Evolutionary conservation across 2,888 invertebrate genomes (phyloP).

Genomic region (Meiosimyza platycephala): DNA sequence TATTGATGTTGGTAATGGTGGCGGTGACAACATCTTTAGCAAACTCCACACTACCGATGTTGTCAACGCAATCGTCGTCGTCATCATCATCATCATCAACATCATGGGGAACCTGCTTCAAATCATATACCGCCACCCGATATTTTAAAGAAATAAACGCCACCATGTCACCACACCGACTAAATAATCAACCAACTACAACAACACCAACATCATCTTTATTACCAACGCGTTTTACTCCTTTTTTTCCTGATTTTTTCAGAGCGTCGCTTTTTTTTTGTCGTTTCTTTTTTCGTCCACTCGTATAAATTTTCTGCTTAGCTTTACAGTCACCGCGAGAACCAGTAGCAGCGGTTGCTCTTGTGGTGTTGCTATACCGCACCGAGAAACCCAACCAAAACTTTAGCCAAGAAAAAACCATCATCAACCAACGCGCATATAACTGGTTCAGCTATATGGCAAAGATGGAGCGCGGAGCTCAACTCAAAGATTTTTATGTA

Average conservation of each 20-base stretch:
- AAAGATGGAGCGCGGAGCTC: too few species aligned
- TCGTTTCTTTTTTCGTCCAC: conserved; percentile 11
- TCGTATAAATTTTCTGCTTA: conserved; percentile 53
- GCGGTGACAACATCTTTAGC: conserved; percentile 18
- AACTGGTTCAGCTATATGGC: conserved; percentile 46
- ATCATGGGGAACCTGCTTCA: conserved; percentile 40
- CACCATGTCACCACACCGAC: conserved; percentile 24
- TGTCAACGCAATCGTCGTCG: conserved; percentile 31
- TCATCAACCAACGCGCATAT: conserved; percentile 42
- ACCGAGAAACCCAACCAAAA: conserved; percentile 49
- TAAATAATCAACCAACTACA: conserved; percentile 35
- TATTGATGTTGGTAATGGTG: conserved; percentile 19
- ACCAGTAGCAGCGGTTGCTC: conserved; percentile 68
- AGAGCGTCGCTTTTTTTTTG: conserved; percentile 26
- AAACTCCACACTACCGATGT: not conserved
- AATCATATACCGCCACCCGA: conserved; percentile 43
- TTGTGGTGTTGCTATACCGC: conserved; percentile 59
- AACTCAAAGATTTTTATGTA: too few species aligned
- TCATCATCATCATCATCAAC: conserved; percentile 31
- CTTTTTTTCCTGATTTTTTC: conserved; percentile 42
- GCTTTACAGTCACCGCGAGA: conserved; percentile 66
- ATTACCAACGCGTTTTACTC: conserved; percentile 41
- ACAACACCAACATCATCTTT: conserved; percentile 43
- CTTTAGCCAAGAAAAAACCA: conserved; percentile 20
- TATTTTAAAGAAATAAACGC: conserved; percentile 19